phyloP scores from a whole-genome alignment of 2,888 invertebrate species.

The Phyto melanocephala region DNA sequence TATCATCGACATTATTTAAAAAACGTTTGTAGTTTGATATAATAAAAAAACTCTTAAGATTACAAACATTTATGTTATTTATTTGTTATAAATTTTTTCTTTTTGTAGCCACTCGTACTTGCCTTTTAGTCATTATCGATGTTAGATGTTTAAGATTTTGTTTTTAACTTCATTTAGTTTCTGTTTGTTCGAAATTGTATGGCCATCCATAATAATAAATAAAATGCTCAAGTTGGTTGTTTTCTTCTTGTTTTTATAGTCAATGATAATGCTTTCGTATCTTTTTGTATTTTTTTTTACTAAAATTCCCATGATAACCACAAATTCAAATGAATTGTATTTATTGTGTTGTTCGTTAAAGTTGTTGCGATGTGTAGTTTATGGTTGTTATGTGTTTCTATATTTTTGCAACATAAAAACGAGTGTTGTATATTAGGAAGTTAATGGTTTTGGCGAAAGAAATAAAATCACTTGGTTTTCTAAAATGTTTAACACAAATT shows the following conservation, averaged over 20 bases:
- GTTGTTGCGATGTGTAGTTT: constrained; percentile 15
- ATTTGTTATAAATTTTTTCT: not conserved
- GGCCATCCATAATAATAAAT: constrained; percentile 23
- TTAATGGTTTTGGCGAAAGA: no score
- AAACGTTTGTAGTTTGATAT: not conserved
- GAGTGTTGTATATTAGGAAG: not conserved
- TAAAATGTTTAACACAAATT: no score
- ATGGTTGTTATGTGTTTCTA: not conserved
- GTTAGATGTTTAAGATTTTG: constrained; percentile 20
- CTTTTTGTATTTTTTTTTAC: not conserved
- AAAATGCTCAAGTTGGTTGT: constrained; percentile 7
- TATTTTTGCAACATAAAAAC: not conserved
- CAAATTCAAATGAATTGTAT: constrained; percentile 53
- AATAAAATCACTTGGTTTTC: no score
- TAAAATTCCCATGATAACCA: constrained; percentile 47
- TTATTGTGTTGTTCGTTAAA: constrained; percentile 23
- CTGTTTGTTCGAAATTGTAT: constrained; percentile 7
- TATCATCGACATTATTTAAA: constrained; percentile 16
- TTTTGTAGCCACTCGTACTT: not conserved
- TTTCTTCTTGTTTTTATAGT: not conserved
- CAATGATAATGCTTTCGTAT: not conserved
- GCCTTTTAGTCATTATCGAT: not conserved
- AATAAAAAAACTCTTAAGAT: constrained; percentile 22
- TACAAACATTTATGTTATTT: not conserved
- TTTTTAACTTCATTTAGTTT: not conserved